Evolutionary conservation across 2,888 invertebrate genomes (phyloP).

Genomic region (Drosophila anomalata): DNA sequence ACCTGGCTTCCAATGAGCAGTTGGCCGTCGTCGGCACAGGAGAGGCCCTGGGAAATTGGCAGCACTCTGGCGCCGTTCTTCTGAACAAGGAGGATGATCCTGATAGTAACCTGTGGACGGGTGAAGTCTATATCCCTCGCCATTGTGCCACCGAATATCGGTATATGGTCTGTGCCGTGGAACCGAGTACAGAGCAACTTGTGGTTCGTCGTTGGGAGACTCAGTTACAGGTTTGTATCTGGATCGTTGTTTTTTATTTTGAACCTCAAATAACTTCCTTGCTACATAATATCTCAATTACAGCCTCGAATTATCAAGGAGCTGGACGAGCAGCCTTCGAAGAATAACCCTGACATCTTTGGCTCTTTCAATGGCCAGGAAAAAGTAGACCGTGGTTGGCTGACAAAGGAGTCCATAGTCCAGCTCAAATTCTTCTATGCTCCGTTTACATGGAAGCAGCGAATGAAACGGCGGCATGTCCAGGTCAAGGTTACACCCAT

Average conservation of each 20-base stretch:
- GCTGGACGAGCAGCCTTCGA: constrained; percentile 66
- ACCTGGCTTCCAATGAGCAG: constrained; percentile 86
- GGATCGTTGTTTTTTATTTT: background rate
- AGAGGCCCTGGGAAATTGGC: constrained; percentile 89
- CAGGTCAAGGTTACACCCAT: constrained; percentile 91
- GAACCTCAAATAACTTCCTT: background rate
- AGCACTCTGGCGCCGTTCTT: constrained; percentile 86
- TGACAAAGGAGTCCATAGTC: constrained; percentile 91
- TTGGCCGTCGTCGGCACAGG: constrained; percentile 90
- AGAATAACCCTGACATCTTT: constrained; percentile 86
- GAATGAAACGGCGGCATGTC: constrained; percentile 88
- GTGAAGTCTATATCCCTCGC: constrained; percentile 87
- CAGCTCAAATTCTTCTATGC: constrained; percentile 93
- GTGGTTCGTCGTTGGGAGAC: constrained; percentile 93
- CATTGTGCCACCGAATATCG: constrained; percentile 89
- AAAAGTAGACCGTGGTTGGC: constrained; percentile 91
- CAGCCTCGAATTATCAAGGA: constrained; percentile 87
- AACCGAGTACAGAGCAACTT: constrained; percentile 85
- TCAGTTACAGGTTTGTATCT: constrained; percentile 84
- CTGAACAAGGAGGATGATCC: constrained; percentile 84
- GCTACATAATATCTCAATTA: background rate
- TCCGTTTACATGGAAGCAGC: constrained; percentile 90
- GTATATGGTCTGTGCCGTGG: constrained; percentile 89
- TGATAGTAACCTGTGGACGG: constrained; percentile 86
- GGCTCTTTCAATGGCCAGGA: constrained; percentile 86